Evolutionary conservation across 2,888 invertebrate species (phyloP), one percentile per base, ranked within the genome.

Genomic region (Apodemia mormo): DNA sequence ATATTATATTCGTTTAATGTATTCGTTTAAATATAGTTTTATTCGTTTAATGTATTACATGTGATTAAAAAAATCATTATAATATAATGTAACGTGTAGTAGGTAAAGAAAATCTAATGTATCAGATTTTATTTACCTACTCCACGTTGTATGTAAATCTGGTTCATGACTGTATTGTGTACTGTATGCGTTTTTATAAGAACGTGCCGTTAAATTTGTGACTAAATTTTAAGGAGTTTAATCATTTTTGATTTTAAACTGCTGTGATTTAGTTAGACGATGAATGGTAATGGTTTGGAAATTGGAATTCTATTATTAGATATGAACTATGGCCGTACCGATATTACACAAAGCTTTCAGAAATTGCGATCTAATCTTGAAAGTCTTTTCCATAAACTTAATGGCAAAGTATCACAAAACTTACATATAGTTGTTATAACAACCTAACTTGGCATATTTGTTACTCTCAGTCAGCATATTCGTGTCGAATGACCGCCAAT

Each of bases 381-480:
- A 85, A 84, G 85, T 88, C 90, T 90, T 91, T 92, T 89, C 90
- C 92, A 92, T 92, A 92, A 92, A 93, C 88, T 92, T 92, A 92
- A 93, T 79, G 80, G 92, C 87, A 86, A 91, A 92, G 91, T 92
- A 92, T 92, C 90, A 92, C 88, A 88, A 90, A 93, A 92, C 87
- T 92, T 91, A 92, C 92, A 92, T 92, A 93, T 90, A 90, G 90
- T 89, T 86, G 91, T 92, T 93, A 92, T 93, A 93, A 92, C 92
- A 90, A 88, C 90, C 90, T 80, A 92, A 92, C 85, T 93, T 92
- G 91, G 92, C 90, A 91, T 93, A 93, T 93, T 92, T 92, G 93
- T 92, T 92, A 92, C 90, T 87, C 90, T 87, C 90, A 90, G 92
- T 93, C 92, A 92, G 92, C 93, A 93, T 93, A 92, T 92, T 92